Evolutionary conservation across 2,888 invertebrate genomes (phyloP).

Genomic region (Scrobipalpa atriplicella): DNA sequence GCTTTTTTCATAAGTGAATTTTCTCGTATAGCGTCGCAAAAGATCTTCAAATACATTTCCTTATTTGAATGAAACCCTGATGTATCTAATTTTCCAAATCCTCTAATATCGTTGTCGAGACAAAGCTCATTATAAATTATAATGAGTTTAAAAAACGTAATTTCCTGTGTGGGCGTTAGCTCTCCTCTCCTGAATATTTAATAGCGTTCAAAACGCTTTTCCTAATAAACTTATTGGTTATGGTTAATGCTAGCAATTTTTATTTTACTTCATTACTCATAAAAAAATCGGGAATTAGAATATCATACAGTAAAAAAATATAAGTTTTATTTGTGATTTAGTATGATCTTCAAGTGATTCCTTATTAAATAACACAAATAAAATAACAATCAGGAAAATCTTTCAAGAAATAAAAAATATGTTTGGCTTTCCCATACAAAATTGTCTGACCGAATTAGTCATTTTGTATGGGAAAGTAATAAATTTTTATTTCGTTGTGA

Average conservation of each 20-base stretch:
- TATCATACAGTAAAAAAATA: too few relatives aligned
- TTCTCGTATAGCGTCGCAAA: background rate
- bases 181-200: constrained; percentile 20
- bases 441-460: too few relatives aligned
- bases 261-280: background rate
- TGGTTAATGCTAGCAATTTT: background rate
- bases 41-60: background rate
- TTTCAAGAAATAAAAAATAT: too few relatives aligned
- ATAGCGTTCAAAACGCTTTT: background rate
- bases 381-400: too few relatives aligned
- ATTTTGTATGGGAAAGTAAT: too few relatives aligned
- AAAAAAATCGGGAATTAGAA: background rate
- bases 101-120: constrained; percentile 12
- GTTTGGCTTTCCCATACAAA: too few relatives aligned
- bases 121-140: constrained; percentile 12
- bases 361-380: too few relatives aligned
- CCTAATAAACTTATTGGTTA: constrained; percentile 6
- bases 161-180: constrained; percentile 4
- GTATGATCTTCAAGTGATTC: too few relatives aligned
- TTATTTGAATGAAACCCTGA: background rate
- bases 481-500: too few relatives aligned
- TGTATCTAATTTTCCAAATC: constrained; percentile 14
- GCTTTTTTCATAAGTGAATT: background rate
- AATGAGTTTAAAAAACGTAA: constrained; percentile 21
- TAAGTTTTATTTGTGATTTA: too few relatives aligned